Base-by-base conservation (phyloP, 1,140 invertebrate species). In the Hirudo medicinalis region DNA sequence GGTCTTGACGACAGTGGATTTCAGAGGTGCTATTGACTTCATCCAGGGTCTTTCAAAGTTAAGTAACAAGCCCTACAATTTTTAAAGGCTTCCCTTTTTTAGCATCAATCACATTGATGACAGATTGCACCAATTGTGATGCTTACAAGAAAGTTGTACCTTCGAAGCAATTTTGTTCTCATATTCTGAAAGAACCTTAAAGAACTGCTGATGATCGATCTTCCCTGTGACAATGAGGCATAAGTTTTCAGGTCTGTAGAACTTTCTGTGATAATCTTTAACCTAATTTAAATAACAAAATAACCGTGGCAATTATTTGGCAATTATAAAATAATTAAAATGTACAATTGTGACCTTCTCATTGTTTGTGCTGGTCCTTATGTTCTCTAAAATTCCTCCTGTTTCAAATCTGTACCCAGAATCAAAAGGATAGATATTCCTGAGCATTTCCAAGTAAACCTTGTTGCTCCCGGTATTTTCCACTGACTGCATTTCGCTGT, bases 161-260 rank as follows among this genome's bases (percentile, higher is more conserved):
- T 89, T 90, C 17, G 84, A 81, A 29, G 89, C 79, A 76, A 93
- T 91, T 82, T 90, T 91, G 71, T 89, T 83, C 81, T 93, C 90
- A 20, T 92, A 79, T 40, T 86, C 84, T 75, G 86, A 81, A 27
- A 94, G 79, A 19, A 87, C 86, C 77, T 86, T 83, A 79, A 93
- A 91, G 2, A 94, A 85, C 76, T 91, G 86, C 3, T 87, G 83
- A 57, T 88, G 85, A 67, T 88, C 86, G 8, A 95, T 86, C 81
- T 88, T 87, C 0, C 92, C 92, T 57, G 88, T 88, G 67, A 95
- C 87, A 71, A 93, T 89, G 4, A 95, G 80, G 73, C 87, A 88
- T 63, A 94, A 81, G 81, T 96, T 96, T 81, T 92, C 90, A n/a
- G 92, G 87, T 49, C 91, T 84, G 80, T 96, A 96, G 82, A 90